Percentiles rank a stretch among this genome's conserved stretches.
These are phyloP conservation scores for Pterobdella sp. DNA, from an alignment of 2,888 invertebrate species.

Conservation along the genomic window DNA sequence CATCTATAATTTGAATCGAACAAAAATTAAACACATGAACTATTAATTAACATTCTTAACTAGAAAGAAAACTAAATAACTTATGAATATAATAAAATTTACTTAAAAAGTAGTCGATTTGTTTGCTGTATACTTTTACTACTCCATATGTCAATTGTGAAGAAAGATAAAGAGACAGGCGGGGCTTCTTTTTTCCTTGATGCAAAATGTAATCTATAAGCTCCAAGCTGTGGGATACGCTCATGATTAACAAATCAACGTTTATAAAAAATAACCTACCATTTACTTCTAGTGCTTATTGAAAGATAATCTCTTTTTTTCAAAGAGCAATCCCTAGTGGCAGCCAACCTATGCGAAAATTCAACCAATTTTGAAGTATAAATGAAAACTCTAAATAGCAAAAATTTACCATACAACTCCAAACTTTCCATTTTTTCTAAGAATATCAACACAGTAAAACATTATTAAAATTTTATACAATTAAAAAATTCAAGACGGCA, in stretches of 20 bases:
- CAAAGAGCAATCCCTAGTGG: constrained; percentile 12
- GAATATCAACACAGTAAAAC: constrained; percentile 24
- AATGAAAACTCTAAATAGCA: neutral
- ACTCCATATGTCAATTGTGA: constrained; percentile 18
- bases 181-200: constrained; percentile 9
- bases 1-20: too few species aligned
- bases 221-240: constrained; percentile 9
- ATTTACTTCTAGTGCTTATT: neutral
- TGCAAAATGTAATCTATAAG: constrained; percentile 21
- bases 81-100: neutral
- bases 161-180: constrained; percentile 20
- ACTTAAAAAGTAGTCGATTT: constrained; percentile 21
- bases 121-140: constrained; percentile 25
- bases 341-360: constrained; percentile 16
- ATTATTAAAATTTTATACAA: neutral
- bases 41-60: too few species aligned
- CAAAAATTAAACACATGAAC: too few species aligned
- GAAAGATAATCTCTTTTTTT: constrained; percentile 20
- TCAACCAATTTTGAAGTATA: neutral
- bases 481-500: too few species aligned
- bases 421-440: constrained; percentile 25
- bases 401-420: constrained; percentile 19
- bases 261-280: neutral
- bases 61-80: neutral
- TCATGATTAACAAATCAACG: too few species aligned